A percentile compares a stretch with the other conserved stretches of the same genome.
phyloP scores from a whole-genome alignment of 2,113 vertebrate genomes.

The Toxostoma redivivum region DNA sequence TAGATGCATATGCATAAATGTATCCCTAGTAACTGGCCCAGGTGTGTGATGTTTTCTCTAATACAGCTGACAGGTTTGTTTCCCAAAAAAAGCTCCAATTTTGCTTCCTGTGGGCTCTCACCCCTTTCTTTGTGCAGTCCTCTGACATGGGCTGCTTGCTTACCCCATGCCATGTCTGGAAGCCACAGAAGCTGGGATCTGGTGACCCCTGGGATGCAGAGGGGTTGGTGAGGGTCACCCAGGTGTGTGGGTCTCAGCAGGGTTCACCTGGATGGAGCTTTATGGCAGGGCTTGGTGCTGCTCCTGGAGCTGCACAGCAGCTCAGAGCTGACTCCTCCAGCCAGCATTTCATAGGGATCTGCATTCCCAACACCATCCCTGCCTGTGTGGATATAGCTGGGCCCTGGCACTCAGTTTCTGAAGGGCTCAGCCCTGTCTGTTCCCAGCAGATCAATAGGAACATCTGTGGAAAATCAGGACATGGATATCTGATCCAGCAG shows the following conservation, averaged over 20 bases:
- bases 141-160: accelerated
- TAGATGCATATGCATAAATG: neutral
- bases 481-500: neutral
- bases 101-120: neutral
- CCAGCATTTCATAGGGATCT: neutral
- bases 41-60: neutral
- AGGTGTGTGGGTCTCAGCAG: accelerated
- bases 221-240: neutral
- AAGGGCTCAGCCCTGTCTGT: accelerated
- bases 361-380: accelerated
- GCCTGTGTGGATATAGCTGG: neutral
- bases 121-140: neutral
- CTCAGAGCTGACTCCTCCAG: neutral
- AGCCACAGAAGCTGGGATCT: accelerated
- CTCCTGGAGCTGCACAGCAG: neutral
- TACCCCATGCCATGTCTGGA: accelerated
- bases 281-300: neutral
- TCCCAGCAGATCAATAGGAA: neutral
- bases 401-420: neutral
- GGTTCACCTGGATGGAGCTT: neutral
- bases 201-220: neutral
- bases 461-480: constrained; percentile 29
- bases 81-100: neutral
- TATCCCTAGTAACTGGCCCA: neutral
- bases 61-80: neutral